Evolutionary conservation across 2,888 invertebrate species (phyloP).

Genomic region (Leptopilina drosophilae): DNA sequence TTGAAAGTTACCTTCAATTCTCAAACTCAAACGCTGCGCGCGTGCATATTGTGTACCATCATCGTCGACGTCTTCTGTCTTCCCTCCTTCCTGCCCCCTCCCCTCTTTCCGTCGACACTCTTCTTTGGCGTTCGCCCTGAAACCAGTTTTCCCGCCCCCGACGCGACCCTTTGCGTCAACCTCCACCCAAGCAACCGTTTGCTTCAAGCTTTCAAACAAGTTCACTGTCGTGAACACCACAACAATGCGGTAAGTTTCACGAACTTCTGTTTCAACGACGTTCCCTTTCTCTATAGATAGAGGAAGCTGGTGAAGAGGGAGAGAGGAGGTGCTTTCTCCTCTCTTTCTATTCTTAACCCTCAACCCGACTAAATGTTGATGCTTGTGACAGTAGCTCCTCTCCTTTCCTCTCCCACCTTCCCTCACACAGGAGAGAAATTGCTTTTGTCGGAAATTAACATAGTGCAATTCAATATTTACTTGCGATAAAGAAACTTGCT

Average conservation of each 20-base stretch:
- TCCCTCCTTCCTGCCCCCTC: constrained; percentile 46
- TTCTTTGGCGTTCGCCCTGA: constrained; percentile 21
- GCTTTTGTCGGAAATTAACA: constrained; percentile 10
- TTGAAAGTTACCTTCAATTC: constrained; percentile 54
- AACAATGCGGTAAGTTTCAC: constrained; percentile 71
- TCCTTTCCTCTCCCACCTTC: no score
- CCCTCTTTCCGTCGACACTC: no score
- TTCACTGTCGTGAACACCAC: constrained; percentile 67
- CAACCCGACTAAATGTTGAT: not conserved
- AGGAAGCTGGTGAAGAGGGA: no score
- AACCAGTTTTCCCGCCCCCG: constrained; percentile 43
- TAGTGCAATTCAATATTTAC: not conserved
- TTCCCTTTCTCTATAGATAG: constrained; percentile 12
- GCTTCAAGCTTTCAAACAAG: constrained; percentile 59
- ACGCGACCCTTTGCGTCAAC: constrained; percentile 40
- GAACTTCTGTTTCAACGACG: constrained; percentile 62
- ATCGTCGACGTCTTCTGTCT: constrained; percentile 55
- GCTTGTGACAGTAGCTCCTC: constrained; percentile 1
- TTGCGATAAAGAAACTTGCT: no score
- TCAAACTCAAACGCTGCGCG: constrained; percentile 50
- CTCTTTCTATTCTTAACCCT: constrained; percentile 31
- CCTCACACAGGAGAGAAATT: not conserved
- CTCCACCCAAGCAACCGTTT: constrained; percentile 38
- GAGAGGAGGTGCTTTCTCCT: no score
- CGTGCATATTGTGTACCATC: constrained; percentile 63